Evolutionary conservation across 2,797 vertebrate genomes (phyloP).

Genomic region (Chrysocyon brachyurus): DNA sequence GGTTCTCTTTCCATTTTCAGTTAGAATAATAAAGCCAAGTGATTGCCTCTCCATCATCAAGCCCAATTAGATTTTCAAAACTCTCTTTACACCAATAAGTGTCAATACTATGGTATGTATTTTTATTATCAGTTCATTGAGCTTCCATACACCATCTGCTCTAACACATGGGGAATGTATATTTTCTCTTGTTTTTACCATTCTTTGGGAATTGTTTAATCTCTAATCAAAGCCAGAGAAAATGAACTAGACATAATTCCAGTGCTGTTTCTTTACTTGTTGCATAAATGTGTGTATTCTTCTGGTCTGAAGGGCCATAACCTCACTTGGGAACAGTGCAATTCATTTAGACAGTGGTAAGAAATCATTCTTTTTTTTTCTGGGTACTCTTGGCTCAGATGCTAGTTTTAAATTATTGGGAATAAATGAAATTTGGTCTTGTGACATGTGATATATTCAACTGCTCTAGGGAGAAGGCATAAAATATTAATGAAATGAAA

Average conservation of each 20-base stretch:
- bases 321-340: neutral
- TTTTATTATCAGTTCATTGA: slow-evolving; percentile 76
- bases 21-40: slow-evolving; percentile 65
- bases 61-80: slow-evolving; percentile 76
- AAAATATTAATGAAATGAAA: slow-evolving; percentile 71
- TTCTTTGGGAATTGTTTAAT: slow-evolving; percentile 73
- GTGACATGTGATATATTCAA: slow-evolving; percentile 64
- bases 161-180: slow-evolving; percentile 65
- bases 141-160: slow-evolving; percentile 71
- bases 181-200: slow-evolving; percentile 75
- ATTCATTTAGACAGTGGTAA: slow-evolving; percentile 58
- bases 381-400: slow-evolving; percentile 56
- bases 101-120: slow-evolving; percentile 71
- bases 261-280: slow-evolving; percentile 41
- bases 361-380: slow-evolving; percentile 69
- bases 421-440: slow-evolving; percentile 74
- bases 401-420: slow-evolving; percentile 71
- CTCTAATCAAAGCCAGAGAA: slow-evolving; percentile 65
- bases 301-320: slow-evolving; percentile 35
- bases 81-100: slow-evolving; percentile 77
- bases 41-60: slow-evolving; percentile 63
- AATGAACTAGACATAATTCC: slow-evolving; percentile 56
- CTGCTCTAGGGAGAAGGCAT: slow-evolving; percentile 65
- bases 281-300: slow-evolving; percentile 60
- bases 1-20: slow-evolving; percentile 45